A percentile compares a stretch with the other conserved stretches of the same genome.
These are phyloP conservation scores for Synodontis membranacea DNA, from an alignment of 2,113 vertebrate species.

Conservation along the genomic window DNA sequence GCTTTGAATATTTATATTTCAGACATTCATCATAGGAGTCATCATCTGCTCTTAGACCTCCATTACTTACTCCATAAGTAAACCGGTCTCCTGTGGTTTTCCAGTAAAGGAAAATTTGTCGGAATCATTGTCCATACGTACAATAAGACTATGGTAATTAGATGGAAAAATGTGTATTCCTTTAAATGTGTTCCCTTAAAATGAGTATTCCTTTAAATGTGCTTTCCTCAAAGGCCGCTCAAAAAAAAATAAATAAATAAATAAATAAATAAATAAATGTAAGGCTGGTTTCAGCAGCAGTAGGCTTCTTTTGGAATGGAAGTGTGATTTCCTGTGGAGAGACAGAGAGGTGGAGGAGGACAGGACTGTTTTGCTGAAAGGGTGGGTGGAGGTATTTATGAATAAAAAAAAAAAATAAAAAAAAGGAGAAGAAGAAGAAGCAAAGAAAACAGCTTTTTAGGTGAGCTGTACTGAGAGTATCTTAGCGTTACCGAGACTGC, in stretches of 20 bases:
- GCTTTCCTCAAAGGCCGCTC: neutral
- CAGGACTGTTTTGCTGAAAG: neutral
- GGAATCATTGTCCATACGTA: neutral
- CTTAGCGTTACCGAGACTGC: constrained; percentile 10
- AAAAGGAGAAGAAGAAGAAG: no score
- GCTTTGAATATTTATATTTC: neutral
- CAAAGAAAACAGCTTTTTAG: neutral
- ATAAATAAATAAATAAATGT: constrained; percentile 6
- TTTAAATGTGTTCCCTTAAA: neutral
- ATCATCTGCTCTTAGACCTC: neutral
- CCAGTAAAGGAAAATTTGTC: neutral
- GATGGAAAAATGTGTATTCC: neutral
- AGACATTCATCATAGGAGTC: neutral
- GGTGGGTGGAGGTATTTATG: constrained; percentile 36
- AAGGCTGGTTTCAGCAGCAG: neutral
- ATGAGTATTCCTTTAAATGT: neutral
- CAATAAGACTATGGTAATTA: no score
- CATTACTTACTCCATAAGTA: no score
- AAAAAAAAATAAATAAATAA: constrained; percentile 2
- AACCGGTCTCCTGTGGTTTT: neutral
- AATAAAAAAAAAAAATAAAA: constrained; percentile 11
- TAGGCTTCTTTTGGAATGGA: neutral
- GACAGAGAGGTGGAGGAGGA: constrained; percentile 24
- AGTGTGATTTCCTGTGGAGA: constrained; percentile 26
- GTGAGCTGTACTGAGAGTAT: neutral